Evolutionary conservation across 2,113 vertebrate genomes (phyloP), one percentile per base, ranked within the genome.

Genomic region (Scalopus aquaticus): DNA sequence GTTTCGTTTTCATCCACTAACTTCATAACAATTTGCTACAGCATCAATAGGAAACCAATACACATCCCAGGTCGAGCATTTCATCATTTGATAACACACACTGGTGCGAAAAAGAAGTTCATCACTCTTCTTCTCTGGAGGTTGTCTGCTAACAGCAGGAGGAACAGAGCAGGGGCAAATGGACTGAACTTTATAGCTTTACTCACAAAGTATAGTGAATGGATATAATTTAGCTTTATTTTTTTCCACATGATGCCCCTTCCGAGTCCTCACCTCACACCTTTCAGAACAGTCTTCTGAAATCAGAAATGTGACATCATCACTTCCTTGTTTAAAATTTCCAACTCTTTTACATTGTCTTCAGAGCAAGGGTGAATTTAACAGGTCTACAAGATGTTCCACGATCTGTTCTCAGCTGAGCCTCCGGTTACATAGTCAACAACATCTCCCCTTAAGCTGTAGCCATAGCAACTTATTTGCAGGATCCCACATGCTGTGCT

Each of bases 211-310:
- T 12, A 13, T 39, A 42, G 2, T 5, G 2, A 37, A 24, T 69
- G 70, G 32, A 24, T 73, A 62, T 49, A 35, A 85, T 62, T 30
- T 67, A 24, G n/a, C 13, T 81, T 60, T 67, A 67, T 77, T 88
- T 92, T 88, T 84, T 69, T 67, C 28, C 35, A 67, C 24, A 39
- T 67, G 70, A 9, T 46, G 4, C 39, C 2, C 9, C 10, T 17
- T 88, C 19, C 39, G 65, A 67, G 28, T 64, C 54, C 58, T 88
- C 72, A 73, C 67, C 19, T 85, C 26, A 70, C 37, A 49, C 11
- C 26, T 91, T 88, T 58, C 26, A 81, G 91, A 89, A 65, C 56
- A 69, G 64, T 70, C 46, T 77, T 85, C 76, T 79, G n/a, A 95
- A 90, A 78, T 19, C 39, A 94, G 42, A 92, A 77, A 84, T 92